Base-by-base conservation (phyloP, 2,797 vertebrate genomes). In the Crocidura indochinensis region DNA sequence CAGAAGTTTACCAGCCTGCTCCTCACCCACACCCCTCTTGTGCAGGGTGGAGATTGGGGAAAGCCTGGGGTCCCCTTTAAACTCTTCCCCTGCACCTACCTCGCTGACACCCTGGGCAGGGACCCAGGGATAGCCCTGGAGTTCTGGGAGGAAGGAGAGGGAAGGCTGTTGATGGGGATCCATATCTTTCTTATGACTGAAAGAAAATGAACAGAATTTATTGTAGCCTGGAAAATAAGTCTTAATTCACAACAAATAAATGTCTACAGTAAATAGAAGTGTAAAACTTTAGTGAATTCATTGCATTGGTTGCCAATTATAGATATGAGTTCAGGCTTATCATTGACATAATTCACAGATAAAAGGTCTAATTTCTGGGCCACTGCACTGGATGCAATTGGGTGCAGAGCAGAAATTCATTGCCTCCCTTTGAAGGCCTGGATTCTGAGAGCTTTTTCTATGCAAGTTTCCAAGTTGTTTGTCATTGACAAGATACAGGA, bases 391-490 rank as follows among this genome's bases (percentile, higher is more conserved):
- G 1, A 22, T 26, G 38, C 71, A 38, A 5, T 29, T 67, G 29
- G 56, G 67, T 2, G 0, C 5, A 38, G 19, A 44, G 26, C 56
- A 2, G n/a, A n/a, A n/a, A n/a, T n/a, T n/a, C n/a, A n/a, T n/a
- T n/a, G n/a, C n/a, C n/a, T n/a, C n/a, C n/a, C n/a, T n/a, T 10
- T 17, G 10, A 10, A 79, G 20, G 38, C 46, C 67, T 73, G 62
- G 53, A 27, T 47, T 14, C 10, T 77, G 2, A 56, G 10, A 79
- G 64, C 53, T 78, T 75, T 38, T 82, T 17, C 49, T n/a, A 4
- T 17, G 47, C 9, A 82, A 62, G 10, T 19, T 81, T 77, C 89
- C 47, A 75, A 68, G n/a, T 49, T 26, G 75, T 87, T 74, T 72
- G 67, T 68, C 68, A 47, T 26, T 12, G 27, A 80, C 75, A 80